These are phyloP conservation scores for Drosophila mauritiana DNA, from an alignment of 1,140 invertebrate genomes.

Conservation along the genomic window DNA sequence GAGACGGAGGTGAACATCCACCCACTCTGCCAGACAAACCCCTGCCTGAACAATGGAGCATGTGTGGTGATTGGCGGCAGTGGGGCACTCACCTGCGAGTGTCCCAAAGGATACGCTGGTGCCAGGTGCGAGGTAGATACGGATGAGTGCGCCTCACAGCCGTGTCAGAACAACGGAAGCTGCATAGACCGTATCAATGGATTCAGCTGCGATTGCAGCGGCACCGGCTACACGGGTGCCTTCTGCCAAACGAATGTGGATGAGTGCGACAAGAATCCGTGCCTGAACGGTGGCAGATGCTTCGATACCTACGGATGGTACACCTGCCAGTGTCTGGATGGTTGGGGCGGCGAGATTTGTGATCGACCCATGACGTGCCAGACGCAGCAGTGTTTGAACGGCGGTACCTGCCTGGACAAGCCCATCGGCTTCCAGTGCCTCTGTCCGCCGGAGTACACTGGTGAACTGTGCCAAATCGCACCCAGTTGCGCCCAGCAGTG, in stretches of 20 bases:
- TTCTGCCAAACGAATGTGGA: slow-evolving; percentile 94
- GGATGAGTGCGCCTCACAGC: slow-evolving; percentile 89
- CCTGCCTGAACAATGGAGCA: slow-evolving; percentile 90
- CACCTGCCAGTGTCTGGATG: slow-evolving; percentile 92
- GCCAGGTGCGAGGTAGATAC: slow-evolving; percentile 88
- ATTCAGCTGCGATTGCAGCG: slow-evolving; percentile 91
- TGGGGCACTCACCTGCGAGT: slow-evolving; percentile 88
- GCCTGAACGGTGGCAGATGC: slow-evolving; percentile 91
- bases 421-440: slow-evolving; percentile 88
- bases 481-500: slow-evolving; percentile 75
- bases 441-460: slow-evolving; percentile 89
- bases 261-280: slow-evolving; percentile 91
- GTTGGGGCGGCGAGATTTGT: slow-evolving; percentile 91
- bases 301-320: slow-evolving; percentile 92
- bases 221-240: slow-evolving; percentile 91
- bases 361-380: slow-evolving; percentile 86
- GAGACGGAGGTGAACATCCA: slow-evolving; percentile 90
- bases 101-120: slow-evolving; percentile 88
- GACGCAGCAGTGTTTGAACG: slow-evolving; percentile 87
- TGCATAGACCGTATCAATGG: slow-evolving; percentile 92
- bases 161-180: slow-evolving; percentile 93
- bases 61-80: slow-evolving; percentile 87
- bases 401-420: slow-evolving; percentile 88
- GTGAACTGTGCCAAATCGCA: slow-evolving; percentile 84
- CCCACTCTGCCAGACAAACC: slow-evolving; percentile 90